These are phyloP conservation scores for Butastur rufipennis DNA, from an alignment of 2,113 vertebrate species.

Conservation along the genomic window DNA sequence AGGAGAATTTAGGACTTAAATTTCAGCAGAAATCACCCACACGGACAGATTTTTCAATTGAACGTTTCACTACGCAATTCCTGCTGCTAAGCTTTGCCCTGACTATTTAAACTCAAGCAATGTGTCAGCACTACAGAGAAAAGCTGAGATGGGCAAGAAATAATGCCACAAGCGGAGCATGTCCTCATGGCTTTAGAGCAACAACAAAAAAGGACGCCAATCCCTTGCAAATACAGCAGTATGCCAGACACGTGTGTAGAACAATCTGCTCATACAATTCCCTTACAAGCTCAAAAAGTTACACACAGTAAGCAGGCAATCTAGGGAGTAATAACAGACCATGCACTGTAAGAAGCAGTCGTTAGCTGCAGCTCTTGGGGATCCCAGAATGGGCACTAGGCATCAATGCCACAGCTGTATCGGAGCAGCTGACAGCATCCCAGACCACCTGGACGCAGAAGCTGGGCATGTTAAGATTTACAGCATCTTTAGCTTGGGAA, in stretches of 20 bases:
- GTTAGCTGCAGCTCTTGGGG: not conserved
- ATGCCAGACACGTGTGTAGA: not conserved
- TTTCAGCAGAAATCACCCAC: not conserved
- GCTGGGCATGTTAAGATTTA: not conserved
- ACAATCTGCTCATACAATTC: not conserved
- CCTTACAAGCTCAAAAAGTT: not conserved
- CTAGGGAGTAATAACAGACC: not conserved
- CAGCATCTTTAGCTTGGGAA: not conserved
- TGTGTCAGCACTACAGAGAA: not conserved
- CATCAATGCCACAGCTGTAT: not conserved
- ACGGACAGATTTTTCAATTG: not conserved
- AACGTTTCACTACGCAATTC: not conserved
- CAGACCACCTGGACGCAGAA: not conserved
- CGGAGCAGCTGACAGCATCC: not conserved
- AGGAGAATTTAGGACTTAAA: not conserved
- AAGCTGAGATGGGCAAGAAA: not conserved
- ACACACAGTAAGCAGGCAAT: not conserved
- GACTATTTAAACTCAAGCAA: not conserved
- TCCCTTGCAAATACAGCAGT: not conserved
- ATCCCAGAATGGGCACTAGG: not conserved
- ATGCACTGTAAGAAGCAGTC: fast-evolving
- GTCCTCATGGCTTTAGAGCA: not conserved
- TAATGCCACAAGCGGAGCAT: not conserved
- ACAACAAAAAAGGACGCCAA: not conserved
- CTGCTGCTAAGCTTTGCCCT: not conserved